These are phyloP conservation scores for Eubasilissa regina DNA, from an alignment of 1,140 invertebrate species.

Conservation along the genomic window DNA sequence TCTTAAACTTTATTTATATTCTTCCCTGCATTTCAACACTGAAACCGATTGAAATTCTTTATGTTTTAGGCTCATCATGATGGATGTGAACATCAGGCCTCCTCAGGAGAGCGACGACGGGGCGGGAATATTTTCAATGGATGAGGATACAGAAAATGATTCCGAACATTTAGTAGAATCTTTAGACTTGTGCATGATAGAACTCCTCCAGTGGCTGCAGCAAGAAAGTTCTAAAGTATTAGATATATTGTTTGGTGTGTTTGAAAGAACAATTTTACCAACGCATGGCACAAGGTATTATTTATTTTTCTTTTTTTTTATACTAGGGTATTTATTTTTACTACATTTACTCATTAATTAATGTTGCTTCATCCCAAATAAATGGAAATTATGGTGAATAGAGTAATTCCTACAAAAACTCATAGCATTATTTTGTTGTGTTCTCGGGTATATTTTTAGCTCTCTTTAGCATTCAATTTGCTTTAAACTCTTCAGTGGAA, in stretches of 20 bases:
- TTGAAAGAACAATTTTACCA: constrained; percentile 68
- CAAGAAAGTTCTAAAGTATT: constrained; percentile 66
- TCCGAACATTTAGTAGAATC: constrained; percentile 63
- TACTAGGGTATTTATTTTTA: constrained; percentile 27
- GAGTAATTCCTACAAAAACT: too few relatives aligned
- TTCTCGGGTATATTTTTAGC: too few relatives aligned
- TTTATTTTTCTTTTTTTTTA: constrained; percentile 29
- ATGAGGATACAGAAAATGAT: constrained; percentile 62
- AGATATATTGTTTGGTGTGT: constrained; percentile 66
- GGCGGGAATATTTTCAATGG: constrained; percentile 65
- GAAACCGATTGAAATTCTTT: constrained; percentile 1
- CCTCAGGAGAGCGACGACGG: constrained; percentile 49
- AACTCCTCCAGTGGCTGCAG: constrained; percentile 69
- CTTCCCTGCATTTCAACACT: background rate
- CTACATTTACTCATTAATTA: too few relatives aligned
- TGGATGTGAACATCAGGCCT: constrained; percentile 68
- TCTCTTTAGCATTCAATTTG: too few relatives aligned
- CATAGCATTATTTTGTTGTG: too few relatives aligned
- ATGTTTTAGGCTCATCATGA: constrained; percentile 66
- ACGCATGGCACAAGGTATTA: constrained; percentile 69
- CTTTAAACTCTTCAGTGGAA: too few relatives aligned
- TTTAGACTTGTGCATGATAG: constrained; percentile 69
- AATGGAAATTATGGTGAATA: too few relatives aligned
- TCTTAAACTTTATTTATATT: too few relatives aligned
- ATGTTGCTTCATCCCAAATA: too few relatives aligned